A percentile compares a stretch with the other conserved stretches of the same genome.
These are phyloP conservation scores for Polyploca ridens DNA, from an alignment of 2,888 invertebrate species.

Conservation along the genomic window DNA sequence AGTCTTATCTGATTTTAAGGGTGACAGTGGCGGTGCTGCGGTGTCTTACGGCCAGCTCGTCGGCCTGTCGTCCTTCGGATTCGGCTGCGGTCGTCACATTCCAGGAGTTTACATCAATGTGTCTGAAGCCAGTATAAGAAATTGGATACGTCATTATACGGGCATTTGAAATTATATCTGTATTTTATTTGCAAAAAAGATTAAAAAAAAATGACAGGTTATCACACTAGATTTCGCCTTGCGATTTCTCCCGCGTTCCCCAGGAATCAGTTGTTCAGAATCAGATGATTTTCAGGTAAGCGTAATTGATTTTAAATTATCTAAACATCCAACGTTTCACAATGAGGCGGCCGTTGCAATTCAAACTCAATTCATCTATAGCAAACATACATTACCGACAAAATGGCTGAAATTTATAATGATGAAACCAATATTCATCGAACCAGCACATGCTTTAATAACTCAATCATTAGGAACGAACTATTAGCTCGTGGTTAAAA, in stretches of 20 bases:
- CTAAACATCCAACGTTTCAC: no score
- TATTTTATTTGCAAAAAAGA: neutral
- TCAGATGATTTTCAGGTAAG: no score
- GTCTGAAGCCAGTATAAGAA: conserved; percentile 42
- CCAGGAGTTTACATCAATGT: conserved; percentile 69
- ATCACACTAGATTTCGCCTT: no score
- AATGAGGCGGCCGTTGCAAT: no score
- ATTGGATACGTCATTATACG: conserved; percentile 54
- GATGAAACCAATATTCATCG: no score
- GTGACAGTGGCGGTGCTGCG: conserved; percentile 73
- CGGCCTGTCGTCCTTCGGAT: conserved; percentile 71
- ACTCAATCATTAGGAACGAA: neutral
- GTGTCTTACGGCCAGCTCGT: conserved; percentile 52
- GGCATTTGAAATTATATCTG: conserved; percentile 30
- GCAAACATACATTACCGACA: neutral
- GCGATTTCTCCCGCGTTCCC: no score
- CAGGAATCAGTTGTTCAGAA: no score
- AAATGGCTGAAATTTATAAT: neutral
- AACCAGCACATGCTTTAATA: neutral
- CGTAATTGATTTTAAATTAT: no score
- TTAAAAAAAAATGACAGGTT: neutral
- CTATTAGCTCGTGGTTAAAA: neutral
- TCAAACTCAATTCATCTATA: neutral
- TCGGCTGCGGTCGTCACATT: conserved; percentile 63
- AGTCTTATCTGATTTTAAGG: conserved; percentile 45